phyloP scores from a whole-genome alignment of 2,113 vertebrate genomes.

The Limanda limanda region DNA sequence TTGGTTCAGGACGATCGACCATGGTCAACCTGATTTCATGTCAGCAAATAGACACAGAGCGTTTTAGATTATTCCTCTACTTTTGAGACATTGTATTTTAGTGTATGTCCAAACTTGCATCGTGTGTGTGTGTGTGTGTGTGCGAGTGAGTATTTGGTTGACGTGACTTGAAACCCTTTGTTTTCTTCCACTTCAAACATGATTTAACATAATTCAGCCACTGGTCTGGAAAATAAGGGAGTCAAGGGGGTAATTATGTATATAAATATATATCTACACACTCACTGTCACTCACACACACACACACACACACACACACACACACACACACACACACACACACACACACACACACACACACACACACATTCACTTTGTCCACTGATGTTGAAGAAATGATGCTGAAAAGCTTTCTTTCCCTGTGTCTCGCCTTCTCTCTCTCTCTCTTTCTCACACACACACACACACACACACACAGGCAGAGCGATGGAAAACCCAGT shows the following conservation, averaged over 20 bases:
- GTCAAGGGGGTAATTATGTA: conserved; percentile 65
- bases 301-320: conserved; percentile 9
- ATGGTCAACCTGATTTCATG: background rate
- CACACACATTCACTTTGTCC: conserved; percentile 35
- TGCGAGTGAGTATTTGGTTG: background rate
- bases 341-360: too few relatives aligned
- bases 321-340: too few relatives aligned
- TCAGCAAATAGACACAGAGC: background rate
- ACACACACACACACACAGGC: conserved; percentile 25
- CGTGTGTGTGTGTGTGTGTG: background rate
- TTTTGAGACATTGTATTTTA: background rate
- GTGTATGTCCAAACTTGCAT: background rate
- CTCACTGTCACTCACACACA: conserved; percentile 13
- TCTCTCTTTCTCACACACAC: background rate
- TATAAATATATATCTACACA: background rate
- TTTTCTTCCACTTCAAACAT: conserved; percentile 54
- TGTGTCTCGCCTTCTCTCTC: background rate
- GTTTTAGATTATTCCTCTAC: background rate
- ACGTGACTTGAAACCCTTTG: conserved; percentile 47
- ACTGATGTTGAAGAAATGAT: conserved; percentile 48
- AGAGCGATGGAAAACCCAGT: conserved; percentile 47
- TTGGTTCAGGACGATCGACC: background rate
- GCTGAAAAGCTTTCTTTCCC: conserved; percentile 1
- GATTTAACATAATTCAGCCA: conserved; percentile 65
- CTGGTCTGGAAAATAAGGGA: conserved; percentile 76